Conservation (phyloP, 2,888 invertebrate genomes). For the Drosophila niveifrons region DNA sequence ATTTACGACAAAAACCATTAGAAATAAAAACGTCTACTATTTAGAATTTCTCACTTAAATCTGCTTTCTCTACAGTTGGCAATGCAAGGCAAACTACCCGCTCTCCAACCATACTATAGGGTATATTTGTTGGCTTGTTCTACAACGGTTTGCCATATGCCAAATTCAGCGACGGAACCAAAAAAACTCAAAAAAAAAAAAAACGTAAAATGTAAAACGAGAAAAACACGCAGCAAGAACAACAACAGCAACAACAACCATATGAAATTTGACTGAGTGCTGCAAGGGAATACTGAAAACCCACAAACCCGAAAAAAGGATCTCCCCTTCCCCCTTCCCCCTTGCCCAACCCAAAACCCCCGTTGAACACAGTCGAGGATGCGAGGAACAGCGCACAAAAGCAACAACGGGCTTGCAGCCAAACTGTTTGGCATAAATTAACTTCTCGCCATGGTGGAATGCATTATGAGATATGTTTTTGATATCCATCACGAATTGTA, state of each 20-base stretch:
- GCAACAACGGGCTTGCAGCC: constrained; percentile 10
- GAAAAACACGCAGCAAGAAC: not conserved
- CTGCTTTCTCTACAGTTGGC: not conserved
- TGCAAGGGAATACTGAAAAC: constrained; percentile 5
- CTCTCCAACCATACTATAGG: not conserved
- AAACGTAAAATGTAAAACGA: not conserved
- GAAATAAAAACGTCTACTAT: no score
- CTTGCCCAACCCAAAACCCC: no score
- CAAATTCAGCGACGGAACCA: constrained; percentile 22
- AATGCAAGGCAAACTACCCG: not conserved
- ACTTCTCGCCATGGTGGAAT: constrained; percentile 7
- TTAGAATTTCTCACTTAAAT: no score
- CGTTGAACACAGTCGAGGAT: not conserved
- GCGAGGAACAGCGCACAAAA: no score
- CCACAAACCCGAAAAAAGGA: constrained; percentile 8
- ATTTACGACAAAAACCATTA: no score
- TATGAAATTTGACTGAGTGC: constrained; percentile 35
- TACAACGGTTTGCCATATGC: constrained; percentile 38
- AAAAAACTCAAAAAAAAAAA: not conserved
- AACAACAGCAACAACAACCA: constrained; percentile 2
- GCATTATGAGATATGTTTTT: constrained; percentile 19
- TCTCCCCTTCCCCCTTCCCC: not conserved
- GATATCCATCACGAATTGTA: constrained; percentile 9
- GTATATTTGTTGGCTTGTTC: constrained; percentile 34
- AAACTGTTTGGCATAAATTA: constrained; percentile 31